Percentiles rank a stretch among this genome's conserved stretches.
These are phyloP conservation scores for Phymatocera aterrima DNA, from an alignment of 2,888 invertebrate genomes.

Conservation along the genomic window DNA sequence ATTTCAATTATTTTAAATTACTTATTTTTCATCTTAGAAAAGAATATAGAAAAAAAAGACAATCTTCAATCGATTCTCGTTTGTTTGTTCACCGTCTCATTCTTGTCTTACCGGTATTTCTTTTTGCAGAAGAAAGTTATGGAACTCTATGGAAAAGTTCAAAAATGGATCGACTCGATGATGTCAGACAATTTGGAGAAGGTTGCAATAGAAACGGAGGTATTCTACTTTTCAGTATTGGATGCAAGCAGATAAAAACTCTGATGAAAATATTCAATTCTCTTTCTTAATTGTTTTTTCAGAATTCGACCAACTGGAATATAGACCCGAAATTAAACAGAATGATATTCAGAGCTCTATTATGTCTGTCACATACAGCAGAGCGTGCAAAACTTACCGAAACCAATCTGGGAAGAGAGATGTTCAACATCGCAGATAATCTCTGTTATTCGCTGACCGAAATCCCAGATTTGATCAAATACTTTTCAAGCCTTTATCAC, in stretches of 20 bases:
- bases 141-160: conserved; percentile 47
- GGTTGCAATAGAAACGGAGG: conserved; percentile 52
- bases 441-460: conserved; percentile 56
- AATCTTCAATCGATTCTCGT: not conserved
- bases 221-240: conserved; percentile 25
- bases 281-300: conserved; percentile 46
- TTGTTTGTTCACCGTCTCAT: not conserved
- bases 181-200: conserved; percentile 48
- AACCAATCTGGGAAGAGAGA: conserved; percentile 50
- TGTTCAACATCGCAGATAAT: conserved; percentile 55
- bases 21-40: not conserved
- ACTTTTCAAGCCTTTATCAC: conserved; percentile 63
- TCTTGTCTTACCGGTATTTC: not conserved
- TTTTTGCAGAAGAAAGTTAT: conserved; percentile 61
- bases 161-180: conserved; percentile 55
- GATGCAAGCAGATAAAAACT: not conserved
- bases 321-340: conserved; percentile 51
- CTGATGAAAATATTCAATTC: not conserved
- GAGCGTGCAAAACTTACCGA: conserved; percentile 55
- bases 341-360: conserved; percentile 59
- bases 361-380: conserved; percentile 60
- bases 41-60: not conserved
- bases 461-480: conserved; percentile 59
- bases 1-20: not conserved
- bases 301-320: conserved; percentile 48